phyloP scores from a whole-genome alignment of 2,888 invertebrate genomes.

The Cancer borealis region DNA sequence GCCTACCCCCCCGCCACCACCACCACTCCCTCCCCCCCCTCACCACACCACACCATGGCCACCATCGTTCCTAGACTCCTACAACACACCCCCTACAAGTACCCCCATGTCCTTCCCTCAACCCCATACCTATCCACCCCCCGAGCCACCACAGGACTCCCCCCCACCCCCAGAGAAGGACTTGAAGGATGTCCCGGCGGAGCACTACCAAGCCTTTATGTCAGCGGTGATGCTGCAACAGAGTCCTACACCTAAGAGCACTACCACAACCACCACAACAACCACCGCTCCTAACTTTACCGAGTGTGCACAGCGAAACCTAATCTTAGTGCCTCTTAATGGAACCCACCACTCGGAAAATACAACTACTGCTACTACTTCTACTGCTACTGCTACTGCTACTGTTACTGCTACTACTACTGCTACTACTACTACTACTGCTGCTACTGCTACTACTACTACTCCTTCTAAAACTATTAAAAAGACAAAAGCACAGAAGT shows the following conservation, averaged over 20 bases:
- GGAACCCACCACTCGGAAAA: not conserved
- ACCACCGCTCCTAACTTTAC: not conserved
- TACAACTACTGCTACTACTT: not conserved
- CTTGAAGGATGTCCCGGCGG: slow-evolving; percentile 68
- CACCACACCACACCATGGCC: not conserved
- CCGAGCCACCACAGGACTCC: not conserved
- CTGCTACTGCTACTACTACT: not conserved
- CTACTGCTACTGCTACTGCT: no score
- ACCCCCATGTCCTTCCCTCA: not conserved
- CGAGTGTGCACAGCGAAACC: slow-evolving; percentile 37
- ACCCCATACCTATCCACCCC: not conserved
- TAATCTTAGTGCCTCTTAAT: slow-evolving; percentile 56
- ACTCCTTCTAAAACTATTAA: not conserved
- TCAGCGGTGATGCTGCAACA: slow-evolving; percentile 66
- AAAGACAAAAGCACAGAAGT: not conserved
- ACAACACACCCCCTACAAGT: not conserved
- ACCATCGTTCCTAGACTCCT: not conserved
- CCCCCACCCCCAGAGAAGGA: not conserved
- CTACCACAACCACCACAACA: not conserved
- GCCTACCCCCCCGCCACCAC: not conserved
- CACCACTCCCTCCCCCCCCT: not conserved
- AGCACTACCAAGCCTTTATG: slow-evolving; percentile 75
- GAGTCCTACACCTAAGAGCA: slow-evolving; percentile 3
- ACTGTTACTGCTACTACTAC: not conserved
- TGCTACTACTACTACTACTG: not conserved